phyloP scores from a whole-genome alignment of 2,797 vertebrate species.

The Rhynchonycteris naso region DNA sequence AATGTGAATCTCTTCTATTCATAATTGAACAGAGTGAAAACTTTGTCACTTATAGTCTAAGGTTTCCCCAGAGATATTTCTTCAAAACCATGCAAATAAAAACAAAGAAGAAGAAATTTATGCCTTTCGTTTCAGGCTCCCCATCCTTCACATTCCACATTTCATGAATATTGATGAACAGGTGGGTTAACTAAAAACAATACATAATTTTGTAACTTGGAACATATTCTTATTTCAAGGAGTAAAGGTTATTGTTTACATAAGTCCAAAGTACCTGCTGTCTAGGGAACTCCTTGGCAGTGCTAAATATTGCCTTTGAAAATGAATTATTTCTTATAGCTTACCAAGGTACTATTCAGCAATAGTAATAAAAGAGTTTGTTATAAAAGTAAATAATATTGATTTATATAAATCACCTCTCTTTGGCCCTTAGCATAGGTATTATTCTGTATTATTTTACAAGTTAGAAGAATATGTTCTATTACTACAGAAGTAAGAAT shows the following conservation, averaged over 20 bases:
- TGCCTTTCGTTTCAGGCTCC: neutral
- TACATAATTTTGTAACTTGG: neutral
- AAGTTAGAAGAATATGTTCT: too few relatives aligned
- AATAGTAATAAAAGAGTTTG: neutral
- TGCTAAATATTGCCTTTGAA: neutral
- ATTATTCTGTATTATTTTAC: slow-evolving; percentile 1
- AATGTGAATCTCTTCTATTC: neutral
- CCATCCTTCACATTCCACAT: neutral
- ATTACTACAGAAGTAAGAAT: neutral
- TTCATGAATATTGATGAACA: neutral
- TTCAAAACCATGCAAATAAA: slow-evolving; percentile 33
- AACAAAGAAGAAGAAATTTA: neutral
- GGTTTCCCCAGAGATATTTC: neutral
- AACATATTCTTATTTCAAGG: neutral
- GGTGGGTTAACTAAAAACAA: neutral
- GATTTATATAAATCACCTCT: neutral
- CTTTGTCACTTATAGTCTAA: neutral
- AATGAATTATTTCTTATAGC: neutral
- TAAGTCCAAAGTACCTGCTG: neutral
- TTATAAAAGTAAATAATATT: neutral
- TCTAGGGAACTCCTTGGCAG: neutral
- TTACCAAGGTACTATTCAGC: neutral
- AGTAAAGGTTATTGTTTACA: slow-evolving; percentile 16
- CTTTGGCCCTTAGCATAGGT: neutral
- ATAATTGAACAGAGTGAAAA: neutral